A percentile compares a stretch with the other conserved stretches of the same genome.
phyloP scores from a whole-genome alignment of 2,113 vertebrate genomes.

The Syrmaticus mikado region DNA sequence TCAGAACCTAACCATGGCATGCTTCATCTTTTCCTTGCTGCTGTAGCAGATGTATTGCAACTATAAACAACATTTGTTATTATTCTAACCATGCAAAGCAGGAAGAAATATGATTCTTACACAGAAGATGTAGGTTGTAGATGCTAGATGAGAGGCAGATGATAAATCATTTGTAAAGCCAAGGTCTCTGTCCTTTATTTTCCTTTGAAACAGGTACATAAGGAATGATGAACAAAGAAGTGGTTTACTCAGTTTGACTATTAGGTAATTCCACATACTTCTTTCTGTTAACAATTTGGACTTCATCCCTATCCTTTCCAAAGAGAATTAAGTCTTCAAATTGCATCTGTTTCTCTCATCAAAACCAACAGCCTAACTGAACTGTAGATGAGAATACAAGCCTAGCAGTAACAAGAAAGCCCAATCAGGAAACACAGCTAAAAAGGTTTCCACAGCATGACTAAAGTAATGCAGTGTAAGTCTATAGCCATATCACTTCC shows the following conservation, averaged over 20 bases:
- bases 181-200: conserved; percentile 42
- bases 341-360: not conserved
- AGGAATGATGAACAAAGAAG: not conserved
- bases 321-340: conserved; percentile 34
- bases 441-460: not conserved
- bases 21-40: not conserved
- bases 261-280: not conserved
- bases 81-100: not conserved
- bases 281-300: not conserved
- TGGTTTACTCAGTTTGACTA: accelerated
- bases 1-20: not conserved
- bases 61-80: conserved; percentile 51
- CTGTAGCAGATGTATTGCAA: conserved; percentile 1
- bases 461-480: not conserved
- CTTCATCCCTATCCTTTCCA: not conserved
- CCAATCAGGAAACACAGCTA: accelerated
- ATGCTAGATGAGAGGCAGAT: conserved; percentile 49
- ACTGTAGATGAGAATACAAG: not conserved
- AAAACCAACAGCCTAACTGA: not conserved
- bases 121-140: conserved; percentile 46
- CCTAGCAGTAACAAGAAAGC: not conserved
- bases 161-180: conserved; percentile 37
- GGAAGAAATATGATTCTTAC: conserved; percentile 31
- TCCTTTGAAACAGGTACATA: not conserved
- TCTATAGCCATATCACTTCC: not conserved